A percentile compares a stretch with the other conserved stretches of the same genome.
phyloP scores from a whole-genome alignment of 2,888 invertebrate species.

The Drosophila monieri region DNA sequence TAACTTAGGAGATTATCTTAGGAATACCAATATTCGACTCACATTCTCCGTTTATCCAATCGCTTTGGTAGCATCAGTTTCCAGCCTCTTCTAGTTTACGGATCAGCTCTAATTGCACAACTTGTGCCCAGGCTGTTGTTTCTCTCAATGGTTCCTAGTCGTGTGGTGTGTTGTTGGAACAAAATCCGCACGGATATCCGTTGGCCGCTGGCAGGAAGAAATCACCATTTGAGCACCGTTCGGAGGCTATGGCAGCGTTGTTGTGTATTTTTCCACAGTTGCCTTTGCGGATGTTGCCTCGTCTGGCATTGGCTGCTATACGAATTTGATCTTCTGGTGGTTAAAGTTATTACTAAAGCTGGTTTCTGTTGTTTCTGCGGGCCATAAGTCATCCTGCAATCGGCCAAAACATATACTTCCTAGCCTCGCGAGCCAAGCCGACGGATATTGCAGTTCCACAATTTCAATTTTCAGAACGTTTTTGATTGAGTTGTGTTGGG shows the following conservation, averaged over 20 bases:
- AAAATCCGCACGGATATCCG: conserved; percentile 82
- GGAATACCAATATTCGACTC: conserved; percentile 36
- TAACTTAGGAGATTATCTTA: too few relatives aligned
- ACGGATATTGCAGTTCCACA: conserved; percentile 40
- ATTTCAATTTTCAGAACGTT: conserved; percentile 1
- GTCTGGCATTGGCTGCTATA: conserved; percentile 67
- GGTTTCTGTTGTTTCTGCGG: conserved; percentile 35
- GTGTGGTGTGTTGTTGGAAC: conserved; percentile 55
- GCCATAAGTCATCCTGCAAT: conserved; percentile 63
- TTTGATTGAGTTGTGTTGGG: neutral
- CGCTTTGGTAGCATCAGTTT: conserved; percentile 66
- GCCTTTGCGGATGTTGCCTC: conserved; percentile 71
- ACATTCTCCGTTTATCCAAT: conserved; percentile 56
- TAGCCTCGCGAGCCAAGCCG: conserved; percentile 54
- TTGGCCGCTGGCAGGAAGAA: conserved; percentile 76
- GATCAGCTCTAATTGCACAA: conserved; percentile 65
- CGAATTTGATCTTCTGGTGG: conserved; percentile 53
- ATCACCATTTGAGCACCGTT: conserved; percentile 80
- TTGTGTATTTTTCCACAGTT: conserved; percentile 25
- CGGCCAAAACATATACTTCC: conserved; percentile 32
- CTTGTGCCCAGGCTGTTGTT: conserved; percentile 27
- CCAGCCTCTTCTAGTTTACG: conserved; percentile 73
- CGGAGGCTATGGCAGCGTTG: conserved; percentile 60
- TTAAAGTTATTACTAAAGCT: conserved; percentile 27
- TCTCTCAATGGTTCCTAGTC: conserved; percentile 19